These are phyloP conservation scores for Gasterosteus aculeatus DNA, from an alignment of 2,113 vertebrate genomes.

Conservation along the genomic window DNA sequence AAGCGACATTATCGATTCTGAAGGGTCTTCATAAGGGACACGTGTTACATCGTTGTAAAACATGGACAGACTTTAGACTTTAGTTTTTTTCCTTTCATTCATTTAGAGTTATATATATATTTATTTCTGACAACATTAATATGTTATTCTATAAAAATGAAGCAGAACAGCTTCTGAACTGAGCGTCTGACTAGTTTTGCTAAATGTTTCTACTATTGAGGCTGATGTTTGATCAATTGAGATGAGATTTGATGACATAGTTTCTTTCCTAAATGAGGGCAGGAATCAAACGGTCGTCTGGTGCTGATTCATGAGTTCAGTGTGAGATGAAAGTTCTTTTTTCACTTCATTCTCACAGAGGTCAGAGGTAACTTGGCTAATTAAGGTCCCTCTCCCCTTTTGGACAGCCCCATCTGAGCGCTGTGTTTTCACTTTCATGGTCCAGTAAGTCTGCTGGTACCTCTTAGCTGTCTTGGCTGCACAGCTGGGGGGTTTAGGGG, in stretches of 20 bases:
- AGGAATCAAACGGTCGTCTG: conserved; percentile 83
- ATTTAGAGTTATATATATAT: no score
- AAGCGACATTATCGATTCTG: not conserved
- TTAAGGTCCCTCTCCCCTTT: conserved; percentile 85
- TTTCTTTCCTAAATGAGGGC: not conserved
- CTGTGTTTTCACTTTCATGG: conserved; percentile 86
- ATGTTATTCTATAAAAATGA: not conserved
- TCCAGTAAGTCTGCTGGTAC: conserved; percentile 88
- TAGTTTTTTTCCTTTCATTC: no score
- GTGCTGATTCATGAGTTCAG: conserved; percentile 84
- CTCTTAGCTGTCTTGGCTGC: conserved; percentile 83
- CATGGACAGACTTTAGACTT: no score
- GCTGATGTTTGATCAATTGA: not conserved
- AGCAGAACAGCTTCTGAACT: no score
- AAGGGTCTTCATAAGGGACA: not conserved
- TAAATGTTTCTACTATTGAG: not conserved
- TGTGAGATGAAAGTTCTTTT: conserved; percentile 83
- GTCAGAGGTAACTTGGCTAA: conserved; percentile 90
- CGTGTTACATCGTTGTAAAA: not conserved
- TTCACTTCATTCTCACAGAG: conserved; percentile 88
- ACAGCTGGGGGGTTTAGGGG: conserved; percentile 42
- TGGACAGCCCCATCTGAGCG: conserved; percentile 88
- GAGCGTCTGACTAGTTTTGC: not conserved
- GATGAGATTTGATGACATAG: not conserved
- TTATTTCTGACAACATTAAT: not conserved